Evolutionary conservation across 2,888 invertebrate species (phyloP).

Genomic region (Noctua fimbriata): DNA sequence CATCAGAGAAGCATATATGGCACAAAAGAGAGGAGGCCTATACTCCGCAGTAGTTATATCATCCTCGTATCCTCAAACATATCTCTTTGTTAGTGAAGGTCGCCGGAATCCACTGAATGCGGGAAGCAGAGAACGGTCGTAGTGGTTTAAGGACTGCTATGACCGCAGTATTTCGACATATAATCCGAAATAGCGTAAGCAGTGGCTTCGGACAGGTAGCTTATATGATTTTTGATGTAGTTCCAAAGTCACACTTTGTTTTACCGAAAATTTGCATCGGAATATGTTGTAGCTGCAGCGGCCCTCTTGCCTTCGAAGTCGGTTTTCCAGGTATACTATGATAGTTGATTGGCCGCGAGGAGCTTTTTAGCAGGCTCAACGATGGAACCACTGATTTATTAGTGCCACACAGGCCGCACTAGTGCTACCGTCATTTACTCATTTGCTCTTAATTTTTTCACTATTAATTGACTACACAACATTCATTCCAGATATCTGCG

Average conservation of each 20-base stretch:
- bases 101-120: not conserved
- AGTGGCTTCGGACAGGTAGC: not conserved
- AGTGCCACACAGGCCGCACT: not conserved
- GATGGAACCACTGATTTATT: not conserved
- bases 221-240: not conserved
- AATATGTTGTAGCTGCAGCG: not conserved
- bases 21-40: not conserved
- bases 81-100: not conserved
- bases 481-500: constrained; percentile 90
- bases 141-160: not conserved
- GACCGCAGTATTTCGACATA: not conserved
- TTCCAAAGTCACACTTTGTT: not conserved
- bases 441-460: not conserved
- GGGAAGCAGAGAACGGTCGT: not conserved
- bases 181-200: not conserved
- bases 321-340: not conserved
- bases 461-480: constrained; percentile 33
- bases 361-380: not conserved
- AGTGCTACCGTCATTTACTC: not conserved
- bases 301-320: not conserved
- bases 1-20: not conserved
- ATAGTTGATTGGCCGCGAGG: not conserved
- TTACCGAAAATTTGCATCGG: not conserved
- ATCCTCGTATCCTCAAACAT: not conserved
- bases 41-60: not conserved